Percentiles rank a stretch among this genome's conserved stretches.
These are phyloP conservation scores for Caenorhabditis inopinata DNA, from an alignment of 1,140 invertebrate species.

Conservation along the genomic window DNA sequence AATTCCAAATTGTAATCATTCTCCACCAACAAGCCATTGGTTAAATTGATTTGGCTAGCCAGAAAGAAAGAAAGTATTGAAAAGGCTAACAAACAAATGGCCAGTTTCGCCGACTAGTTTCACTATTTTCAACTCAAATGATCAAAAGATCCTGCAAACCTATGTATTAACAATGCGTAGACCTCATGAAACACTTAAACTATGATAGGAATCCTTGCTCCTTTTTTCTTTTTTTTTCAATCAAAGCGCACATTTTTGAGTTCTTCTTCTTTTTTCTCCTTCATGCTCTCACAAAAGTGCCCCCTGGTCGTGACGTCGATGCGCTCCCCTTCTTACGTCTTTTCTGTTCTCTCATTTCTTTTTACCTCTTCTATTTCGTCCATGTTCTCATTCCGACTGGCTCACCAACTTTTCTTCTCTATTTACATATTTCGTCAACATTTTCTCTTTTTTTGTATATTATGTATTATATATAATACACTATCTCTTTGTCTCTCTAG, in stretches of 20 bases:
- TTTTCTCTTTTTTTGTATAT: not conserved
- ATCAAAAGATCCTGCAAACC: not conserved
- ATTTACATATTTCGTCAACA: conserved; percentile 29
- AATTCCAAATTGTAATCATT: too few species aligned
- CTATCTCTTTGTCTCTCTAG: not conserved
- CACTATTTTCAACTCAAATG: too few species aligned
- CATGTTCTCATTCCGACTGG: not conserved
- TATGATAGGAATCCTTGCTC: not conserved
- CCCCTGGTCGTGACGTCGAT: not conserved
- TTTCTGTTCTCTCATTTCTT: not conserved
- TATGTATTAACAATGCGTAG: conserved; percentile 1
- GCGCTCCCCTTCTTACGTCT: conserved; percentile 26
- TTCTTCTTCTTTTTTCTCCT: not conserved
- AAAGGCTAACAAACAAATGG: too few species aligned
- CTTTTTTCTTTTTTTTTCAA: not conserved
- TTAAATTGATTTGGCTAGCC: too few species aligned
- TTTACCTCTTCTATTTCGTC: not conserved
- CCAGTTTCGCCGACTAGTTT: too few species aligned
- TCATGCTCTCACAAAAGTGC: not conserved
- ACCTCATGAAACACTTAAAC: not conserved
- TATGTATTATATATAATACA: too few species aligned
- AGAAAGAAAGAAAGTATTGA: too few species aligned
- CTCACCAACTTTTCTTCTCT: conserved; percentile 19
- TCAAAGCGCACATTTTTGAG: not conserved
- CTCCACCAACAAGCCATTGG: too few species aligned